Base-by-base conservation (phyloP, 2,888 invertebrate species). In the Plebejus argus region DNA sequence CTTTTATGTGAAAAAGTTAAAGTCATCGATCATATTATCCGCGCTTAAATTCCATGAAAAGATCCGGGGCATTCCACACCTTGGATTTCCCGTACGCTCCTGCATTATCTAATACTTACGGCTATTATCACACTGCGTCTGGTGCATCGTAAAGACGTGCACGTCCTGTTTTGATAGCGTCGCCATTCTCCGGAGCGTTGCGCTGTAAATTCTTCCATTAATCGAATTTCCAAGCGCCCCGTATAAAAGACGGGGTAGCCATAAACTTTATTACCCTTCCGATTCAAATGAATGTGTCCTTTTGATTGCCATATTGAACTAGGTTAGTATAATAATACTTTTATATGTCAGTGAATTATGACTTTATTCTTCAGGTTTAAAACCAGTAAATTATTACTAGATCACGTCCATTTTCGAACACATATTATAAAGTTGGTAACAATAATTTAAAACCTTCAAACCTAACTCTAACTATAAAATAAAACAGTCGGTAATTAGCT, bases 151-250 rank as follows among this genome's bases (percentile, higher is more conserved):
- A 79, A 79, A 78, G 79, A 81, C 78, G 76, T 79, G 79, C 83
- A 83, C 83, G 83, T 83, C 71, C 81, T 81, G 79, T 76, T 81
- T 83, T 83, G 83, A 83, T 83, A 80, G 81, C 80, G 79, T 70
- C 79, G 79, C 79, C 79, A 80, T 78, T 81, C 80, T 76, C 78
- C 71, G 70, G 79, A 78, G 78, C 80, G 78, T 78, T 79, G 76
- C 70, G 79, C 78, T 81, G 80, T 81, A 81, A 81, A 81, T 81
- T 81, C 80, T 76, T 76, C 79, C 78, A 81, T 79, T 81, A 80
- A 81, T 81, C 81, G 81, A 80, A 80, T 81, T 81, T 81, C 80
- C 79, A 80, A 81, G 78, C 79, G 79, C 79, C 77, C 77, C 56
- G 58, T 79, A 80, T 80, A 77, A 80, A 74, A 79, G 78, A 78